Conservation (phyloP, 2,113 vertebrate species). For the Sardina pilchardus region DNA sequence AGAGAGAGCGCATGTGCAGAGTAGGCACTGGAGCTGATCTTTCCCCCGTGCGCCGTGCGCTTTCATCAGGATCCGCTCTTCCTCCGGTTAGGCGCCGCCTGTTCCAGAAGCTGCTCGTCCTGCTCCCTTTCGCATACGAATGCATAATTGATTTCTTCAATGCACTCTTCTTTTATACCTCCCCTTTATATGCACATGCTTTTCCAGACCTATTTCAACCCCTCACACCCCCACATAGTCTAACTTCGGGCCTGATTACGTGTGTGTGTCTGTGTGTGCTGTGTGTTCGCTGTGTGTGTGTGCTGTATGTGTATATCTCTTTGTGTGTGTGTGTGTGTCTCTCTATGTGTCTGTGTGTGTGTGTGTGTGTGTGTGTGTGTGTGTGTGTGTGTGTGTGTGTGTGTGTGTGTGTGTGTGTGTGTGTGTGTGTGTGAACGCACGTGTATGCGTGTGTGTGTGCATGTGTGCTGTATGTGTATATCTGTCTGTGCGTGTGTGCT, state of each 20-base stretch:
- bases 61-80: constrained; percentile 72
- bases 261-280: not conserved
- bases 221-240: not conserved
- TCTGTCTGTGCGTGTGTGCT: not conserved
- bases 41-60: constrained; percentile 57
- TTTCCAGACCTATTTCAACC: not conserved
- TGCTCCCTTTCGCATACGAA: constrained; percentile 67
- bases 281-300: no score
- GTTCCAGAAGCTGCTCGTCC: constrained; percentile 61
- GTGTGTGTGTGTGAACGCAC: not conserved
- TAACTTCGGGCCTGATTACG: not conserved
- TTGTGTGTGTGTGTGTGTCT: not conserved
- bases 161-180: constrained; percentile 54
- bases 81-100: constrained; percentile 70
- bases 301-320: not conserved
- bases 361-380: not conserved
- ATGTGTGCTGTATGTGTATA: not conserved
- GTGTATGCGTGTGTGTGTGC: not conserved
- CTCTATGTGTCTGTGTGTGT: no score
- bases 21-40: constrained; percentile 65
- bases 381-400: not conserved
- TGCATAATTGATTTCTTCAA: constrained; percentile 79
- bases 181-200: not conserved
- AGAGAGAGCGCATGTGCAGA: not conserved
- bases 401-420: not conserved